Evolutionary conservation across 2,888 invertebrate species (phyloP).

Genomic region (Scrobipalpa atriplicella): DNA sequence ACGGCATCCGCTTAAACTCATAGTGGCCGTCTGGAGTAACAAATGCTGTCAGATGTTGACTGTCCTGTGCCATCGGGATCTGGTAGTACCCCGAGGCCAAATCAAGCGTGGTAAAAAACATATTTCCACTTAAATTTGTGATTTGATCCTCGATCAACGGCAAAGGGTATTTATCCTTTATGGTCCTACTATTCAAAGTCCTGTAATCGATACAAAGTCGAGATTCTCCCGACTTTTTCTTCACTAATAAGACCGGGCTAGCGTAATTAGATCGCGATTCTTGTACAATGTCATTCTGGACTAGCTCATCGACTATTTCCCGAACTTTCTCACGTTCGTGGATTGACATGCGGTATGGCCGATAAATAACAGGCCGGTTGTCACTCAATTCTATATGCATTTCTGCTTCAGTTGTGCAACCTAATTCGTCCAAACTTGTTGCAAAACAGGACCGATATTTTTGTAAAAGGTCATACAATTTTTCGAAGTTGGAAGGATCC

Average conservation of each 20-base stretch:
- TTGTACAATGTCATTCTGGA: constrained; percentile 36
- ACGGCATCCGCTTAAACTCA: constrained; percentile 46
- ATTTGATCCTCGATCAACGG: constrained; percentile 41
- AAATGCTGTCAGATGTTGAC: constrained; percentile 38
- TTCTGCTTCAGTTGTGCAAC: constrained; percentile 30
- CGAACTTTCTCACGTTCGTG: constrained; percentile 36
- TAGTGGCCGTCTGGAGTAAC: constrained; percentile 46
- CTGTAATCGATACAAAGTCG: constrained; percentile 41
- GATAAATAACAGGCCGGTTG: constrained; percentile 36
- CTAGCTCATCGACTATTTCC: constrained; percentile 35
- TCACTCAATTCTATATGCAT: constrained; percentile 37
- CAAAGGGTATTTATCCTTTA: constrained; percentile 36
- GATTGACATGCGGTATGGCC: constrained; percentile 36
- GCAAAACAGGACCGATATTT: constrained; percentile 22
- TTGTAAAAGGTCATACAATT: constrained; percentile 10
- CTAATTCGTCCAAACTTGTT: constrained; percentile 33
- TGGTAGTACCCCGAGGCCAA: constrained; percentile 53
- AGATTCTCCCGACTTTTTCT: constrained; percentile 37
- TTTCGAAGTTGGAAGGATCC: not conserved
- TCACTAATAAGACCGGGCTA: constrained; percentile 38
- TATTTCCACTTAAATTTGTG: constrained; percentile 43
- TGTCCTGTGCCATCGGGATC: constrained; percentile 41
- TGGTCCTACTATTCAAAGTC: constrained; percentile 41
- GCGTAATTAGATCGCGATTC: constrained; percentile 38
- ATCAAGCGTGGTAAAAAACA: constrained; percentile 45